Conservation (phyloP, 2,888 invertebrate species). For the Anticlea derivata region DNA sequence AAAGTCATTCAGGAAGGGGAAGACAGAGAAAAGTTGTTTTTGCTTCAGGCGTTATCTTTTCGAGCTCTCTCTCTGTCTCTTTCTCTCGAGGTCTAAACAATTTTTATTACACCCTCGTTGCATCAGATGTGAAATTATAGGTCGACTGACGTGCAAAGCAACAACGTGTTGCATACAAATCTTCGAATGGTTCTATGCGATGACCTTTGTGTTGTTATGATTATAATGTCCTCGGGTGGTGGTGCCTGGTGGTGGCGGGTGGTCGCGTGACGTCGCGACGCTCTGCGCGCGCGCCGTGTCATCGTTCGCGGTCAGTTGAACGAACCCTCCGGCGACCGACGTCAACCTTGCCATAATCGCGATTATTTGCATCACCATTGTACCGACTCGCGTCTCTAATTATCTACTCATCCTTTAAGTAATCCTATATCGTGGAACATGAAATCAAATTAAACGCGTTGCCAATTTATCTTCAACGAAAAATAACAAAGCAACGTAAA, state of each 20-base stretch:
- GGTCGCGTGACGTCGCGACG: slow-evolving; percentile 66
- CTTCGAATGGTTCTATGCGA: not conserved
- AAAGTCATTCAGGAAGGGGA: too few relatives aligned
- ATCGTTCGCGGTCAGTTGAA: slow-evolving; percentile 83
- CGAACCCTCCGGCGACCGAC: slow-evolving; percentile 79
- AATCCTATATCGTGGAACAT: slow-evolving; percentile 13
- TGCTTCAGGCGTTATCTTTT: not conserved
- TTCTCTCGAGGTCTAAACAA: not conserved
- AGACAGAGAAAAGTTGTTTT: too few relatives aligned
- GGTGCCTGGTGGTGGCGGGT: slow-evolving; percentile 39
- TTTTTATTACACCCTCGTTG: slow-evolving; percentile 14
- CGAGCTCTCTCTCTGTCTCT: too few relatives aligned
- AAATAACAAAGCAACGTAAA: not conserved
- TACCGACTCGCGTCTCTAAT: slow-evolving; percentile 65
- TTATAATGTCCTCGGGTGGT: slow-evolving; percentile 35
- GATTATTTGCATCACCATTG: slow-evolving; percentile 82
- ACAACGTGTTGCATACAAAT: not conserved
- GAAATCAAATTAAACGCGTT: not conserved
- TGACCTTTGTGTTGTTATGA: slow-evolving; percentile 31
- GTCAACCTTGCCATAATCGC: slow-evolving; percentile 83
- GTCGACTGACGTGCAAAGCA: not conserved
- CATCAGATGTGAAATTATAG: slow-evolving; percentile 13
- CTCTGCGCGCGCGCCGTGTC: slow-evolving; percentile 74
- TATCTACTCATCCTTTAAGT: slow-evolving; percentile 46
- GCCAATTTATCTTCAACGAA: not conserved